Percentiles rank a stretch among this genome's conserved stretches.
Conservation (phyloP, 2,888 invertebrate species). For the Choreutis nemorana region DNA sequence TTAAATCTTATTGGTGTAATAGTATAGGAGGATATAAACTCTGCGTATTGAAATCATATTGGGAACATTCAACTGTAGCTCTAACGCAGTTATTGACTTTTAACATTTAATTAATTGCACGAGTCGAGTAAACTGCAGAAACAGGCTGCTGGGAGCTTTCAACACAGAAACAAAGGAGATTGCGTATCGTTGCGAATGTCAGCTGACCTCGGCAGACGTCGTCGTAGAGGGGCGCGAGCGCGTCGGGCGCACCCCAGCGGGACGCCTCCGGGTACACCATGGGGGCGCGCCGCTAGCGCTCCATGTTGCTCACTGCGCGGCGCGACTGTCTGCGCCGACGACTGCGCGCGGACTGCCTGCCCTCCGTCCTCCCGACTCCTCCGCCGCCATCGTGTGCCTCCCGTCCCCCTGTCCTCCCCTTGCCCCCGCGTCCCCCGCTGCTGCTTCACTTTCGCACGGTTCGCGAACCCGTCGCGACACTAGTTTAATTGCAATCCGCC, state of each 20-base stretch:
- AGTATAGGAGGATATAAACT: no score
- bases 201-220: constrained; percentile 72
- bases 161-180: constrained; percentile 24
- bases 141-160: constrained; percentile 17
- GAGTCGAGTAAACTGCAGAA: no score
- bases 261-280: constrained; percentile 72
- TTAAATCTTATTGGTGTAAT: no score
- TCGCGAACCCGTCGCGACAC: constrained; percentile 59
- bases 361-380: constrained; percentile 7
- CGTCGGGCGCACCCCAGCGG: constrained; percentile 69
- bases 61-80: no score
- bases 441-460: constrained; percentile 61
- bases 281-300: constrained; percentile 46
- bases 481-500: constrained; percentile 58
- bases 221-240: constrained; percentile 71
- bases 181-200: constrained; percentile 28
- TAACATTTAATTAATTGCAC: no score
- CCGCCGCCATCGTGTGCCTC: no score
- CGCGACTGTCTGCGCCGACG: constrained; percentile 50
- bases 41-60: no score
- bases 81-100: no score
- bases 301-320: constrained; percentile 24
- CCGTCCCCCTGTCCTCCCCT: constrained; percentile 15
- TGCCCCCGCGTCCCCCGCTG: constrained; percentile 16
- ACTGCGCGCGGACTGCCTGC: constrained; percentile 49